Base-by-base conservation (phyloP, 1,140 invertebrate species). In the Lanistes nyassanus region DNA sequence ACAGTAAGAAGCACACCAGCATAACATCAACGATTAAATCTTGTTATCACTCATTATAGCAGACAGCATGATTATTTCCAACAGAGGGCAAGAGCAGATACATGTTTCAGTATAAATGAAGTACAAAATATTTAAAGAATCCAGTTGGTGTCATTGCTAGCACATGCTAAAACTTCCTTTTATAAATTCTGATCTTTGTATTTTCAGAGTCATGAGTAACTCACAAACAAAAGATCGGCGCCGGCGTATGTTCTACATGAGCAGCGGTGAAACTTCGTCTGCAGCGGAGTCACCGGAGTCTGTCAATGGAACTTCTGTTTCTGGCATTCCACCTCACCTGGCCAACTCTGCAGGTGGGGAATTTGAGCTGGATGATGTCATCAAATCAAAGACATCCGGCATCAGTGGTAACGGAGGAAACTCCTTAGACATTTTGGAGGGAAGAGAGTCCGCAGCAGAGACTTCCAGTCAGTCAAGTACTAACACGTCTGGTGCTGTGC, bases 241-340 rank as follows among this genome's bases (percentile, higher is more conserved):
- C 47, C 34, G 75, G 7, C 78, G 79, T 56, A 53, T 84, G 65
- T 86, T 85, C 76, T 85, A 85, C 72, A 83, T 84, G 78, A 83
- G 85, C 66, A 86, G 83, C 75, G 84, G 85, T 53, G 84, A 85
- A 62, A 84, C 82, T 62, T 84, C 84, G 5, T 82, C 82, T 74
- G 77, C 76, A 16, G 79, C 79, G 1, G 82, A 85, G 55, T 85
- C 82, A 16, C 82, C 82, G 51, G 81, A 81, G 16, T 69, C 78
- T 42, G 47, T 76, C 51, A 74, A 66, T 31, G 60, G 75, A 21
- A 58, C 58, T 42, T 55, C 29, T 37, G 66, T 60, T 11, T 26
- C 29, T n/a, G 68, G 70, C 2, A n/a, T 60, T 39, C 70, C 53
- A 29, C 29, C 56, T n/a, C 70, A 42, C 26, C 31, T 62, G 29